Conservation (phyloP, 2,113 vertebrate species). For the Pongo pygmaeus region DNA sequence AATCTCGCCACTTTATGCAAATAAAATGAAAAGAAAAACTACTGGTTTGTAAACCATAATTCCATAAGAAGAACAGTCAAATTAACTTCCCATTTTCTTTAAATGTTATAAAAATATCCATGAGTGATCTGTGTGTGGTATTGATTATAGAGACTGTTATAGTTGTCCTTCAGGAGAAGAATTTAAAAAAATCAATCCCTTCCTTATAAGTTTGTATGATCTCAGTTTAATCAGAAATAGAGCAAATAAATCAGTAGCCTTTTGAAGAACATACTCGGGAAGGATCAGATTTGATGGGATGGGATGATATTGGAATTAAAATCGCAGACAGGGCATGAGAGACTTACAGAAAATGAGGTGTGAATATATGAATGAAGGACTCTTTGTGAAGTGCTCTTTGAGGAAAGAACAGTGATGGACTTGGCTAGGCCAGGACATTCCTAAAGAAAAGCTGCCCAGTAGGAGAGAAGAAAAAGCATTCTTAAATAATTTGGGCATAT, state of each 20-base stretch:
- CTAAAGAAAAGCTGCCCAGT: neutral
- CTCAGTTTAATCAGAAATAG: neutral
- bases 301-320: neutral
- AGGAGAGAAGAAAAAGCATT: neutral
- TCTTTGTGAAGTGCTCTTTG: too few relatives aligned
- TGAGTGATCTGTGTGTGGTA: too few relatives aligned
- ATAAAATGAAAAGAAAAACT: neutral
- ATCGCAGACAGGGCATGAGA: neutral
- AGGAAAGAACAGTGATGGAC: neutral
- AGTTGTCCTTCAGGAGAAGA: neutral
- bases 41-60: neutral
- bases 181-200: too few relatives aligned
- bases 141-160: neutral
- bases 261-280: neutral
- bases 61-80: neutral
- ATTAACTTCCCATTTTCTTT: neutral
- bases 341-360: too few relatives aligned
- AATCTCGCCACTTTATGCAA: neutral
- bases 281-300: neutral
- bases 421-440: neutral
- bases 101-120: neutral
- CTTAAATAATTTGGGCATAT: neutral
- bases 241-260: neutral
- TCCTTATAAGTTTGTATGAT: neutral
- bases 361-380: neutral